These are phyloP conservation scores for Troilus luridus DNA, from an alignment of 2,888 invertebrate genomes.

Conservation along the genomic window DNA sequence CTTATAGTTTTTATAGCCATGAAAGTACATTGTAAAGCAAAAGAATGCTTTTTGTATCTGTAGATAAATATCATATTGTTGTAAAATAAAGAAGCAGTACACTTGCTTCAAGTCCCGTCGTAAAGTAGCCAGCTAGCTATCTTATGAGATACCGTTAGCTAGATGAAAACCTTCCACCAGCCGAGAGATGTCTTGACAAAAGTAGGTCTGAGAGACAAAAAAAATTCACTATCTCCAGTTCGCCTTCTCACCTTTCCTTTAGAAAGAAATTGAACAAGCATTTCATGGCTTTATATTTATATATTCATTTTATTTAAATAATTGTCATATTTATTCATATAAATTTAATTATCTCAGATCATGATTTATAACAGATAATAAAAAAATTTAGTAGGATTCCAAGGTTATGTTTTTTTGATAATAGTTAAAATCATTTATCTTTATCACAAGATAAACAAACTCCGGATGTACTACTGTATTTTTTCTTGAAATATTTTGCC, in stretches of 20 bases:
- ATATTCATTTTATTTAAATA: background rate
- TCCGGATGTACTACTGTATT: too few species aligned
- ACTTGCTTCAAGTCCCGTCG: background rate
- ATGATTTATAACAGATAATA: background rate
- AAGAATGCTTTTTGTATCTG: too few species aligned
- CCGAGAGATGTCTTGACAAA: background rate
- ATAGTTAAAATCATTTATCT: too few species aligned
- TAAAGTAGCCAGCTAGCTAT: background rate
- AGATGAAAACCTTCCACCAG: background rate
- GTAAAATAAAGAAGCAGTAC: background rate
- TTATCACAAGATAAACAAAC: too few species aligned
- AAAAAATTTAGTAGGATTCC: too few species aligned
- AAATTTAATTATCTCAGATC: background rate
- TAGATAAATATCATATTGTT: too few species aligned
- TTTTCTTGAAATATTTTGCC: too few species aligned
- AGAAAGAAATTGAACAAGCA: background rate
- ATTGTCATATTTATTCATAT: background rate
- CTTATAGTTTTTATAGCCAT: background rate
- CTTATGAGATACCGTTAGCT: background rate
- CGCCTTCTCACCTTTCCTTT: background rate
- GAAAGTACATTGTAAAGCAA: too few species aligned
- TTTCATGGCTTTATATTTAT: background rate
- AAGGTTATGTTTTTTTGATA: too few species aligned
- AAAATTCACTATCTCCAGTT: background rate
- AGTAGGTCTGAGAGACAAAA: background rate